Conservation (phyloP, 2,888 invertebrate species). For the Gymnoscelis rufifasciata region DNA sequence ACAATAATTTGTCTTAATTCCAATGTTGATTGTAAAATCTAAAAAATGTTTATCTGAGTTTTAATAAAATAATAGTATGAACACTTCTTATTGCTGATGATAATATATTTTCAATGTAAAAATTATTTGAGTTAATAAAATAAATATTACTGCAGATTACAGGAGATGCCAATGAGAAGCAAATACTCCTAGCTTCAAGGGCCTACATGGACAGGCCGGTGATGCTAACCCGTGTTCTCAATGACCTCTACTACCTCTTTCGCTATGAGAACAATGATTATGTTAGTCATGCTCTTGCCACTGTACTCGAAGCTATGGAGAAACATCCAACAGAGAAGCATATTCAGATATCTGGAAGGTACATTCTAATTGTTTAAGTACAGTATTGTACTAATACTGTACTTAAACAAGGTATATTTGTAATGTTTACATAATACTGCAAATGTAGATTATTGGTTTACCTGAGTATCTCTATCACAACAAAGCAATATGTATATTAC, state of each 20-base stretch:
- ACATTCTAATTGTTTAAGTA: slow-evolving; percentile 19
- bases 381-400: too few species aligned
- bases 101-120: too few species aligned
- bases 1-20: too few species aligned
- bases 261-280: slow-evolving; percentile 89
- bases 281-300: slow-evolving; percentile 85
- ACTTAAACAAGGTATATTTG: too few species aligned
- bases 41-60: too few species aligned
- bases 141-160: slow-evolving; percentile 82
- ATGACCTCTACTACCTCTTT: slow-evolving; percentile 93
- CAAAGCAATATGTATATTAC: too few species aligned
- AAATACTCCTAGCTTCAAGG: slow-evolving; percentile 90
- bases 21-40: too few species aligned
- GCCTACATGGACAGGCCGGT: slow-evolving; percentile 92
- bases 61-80: too few species aligned
- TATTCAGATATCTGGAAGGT: slow-evolving; percentile 96
- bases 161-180: slow-evolving; percentile 94
- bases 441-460: too few species aligned
- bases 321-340: slow-evolving; percentile 91
- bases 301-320: slow-evolving; percentile 94
- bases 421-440: too few species aligned
- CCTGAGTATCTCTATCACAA: too few species aligned
- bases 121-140: neutral
- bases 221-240: slow-evolving; percentile 89
- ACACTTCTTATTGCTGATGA: too few species aligned